Percentiles rank a stretch among this genome's conserved stretches.
These are phyloP conservation scores for Hoplodrina blanda DNA, from an alignment of 2,888 invertebrate genomes.

Conservation along the genomic window DNA sequence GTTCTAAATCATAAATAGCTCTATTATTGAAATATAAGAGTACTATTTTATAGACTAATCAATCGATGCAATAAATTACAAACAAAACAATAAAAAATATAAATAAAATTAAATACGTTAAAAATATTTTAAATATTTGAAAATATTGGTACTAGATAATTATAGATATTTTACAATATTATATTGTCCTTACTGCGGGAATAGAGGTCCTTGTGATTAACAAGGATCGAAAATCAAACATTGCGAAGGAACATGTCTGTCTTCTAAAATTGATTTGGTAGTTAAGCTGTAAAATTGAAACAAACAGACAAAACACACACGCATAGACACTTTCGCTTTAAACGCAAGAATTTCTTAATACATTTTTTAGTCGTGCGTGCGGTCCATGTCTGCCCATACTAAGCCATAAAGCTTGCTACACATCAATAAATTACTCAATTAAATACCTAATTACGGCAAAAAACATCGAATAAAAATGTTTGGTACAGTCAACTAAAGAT, in stretches of 20 bases:
- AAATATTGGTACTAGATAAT: no score
- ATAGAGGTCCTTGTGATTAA: no score
- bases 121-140: no score
- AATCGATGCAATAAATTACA: neutral
- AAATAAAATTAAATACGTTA: no score
- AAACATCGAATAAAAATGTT: constrained; percentile 69
- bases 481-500: constrained; percentile 8
- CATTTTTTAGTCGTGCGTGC: constrained; percentile 51
- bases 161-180: no score
- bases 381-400: constrained; percentile 62
- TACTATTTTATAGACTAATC: constrained; percentile 1
- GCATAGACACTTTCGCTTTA: neutral
- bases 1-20: no score
- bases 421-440: constrained; percentile 83
- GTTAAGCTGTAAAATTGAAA: no score
- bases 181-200: no score
- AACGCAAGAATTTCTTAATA: constrained; percentile 40
- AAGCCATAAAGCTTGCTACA: constrained; percentile 70
- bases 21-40: neutral
- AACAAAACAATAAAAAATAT: no score
- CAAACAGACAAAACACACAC: neutral
- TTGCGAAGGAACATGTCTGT: no score
- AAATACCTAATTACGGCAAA: constrained; percentile 77
- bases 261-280: no score
- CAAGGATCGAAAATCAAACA: no score